A percentile compares a stretch with the other conserved stretches of the same genome.
These are phyloP conservation scores for Hermatobates lingyangjiaoensis DNA, from an alignment of 1,140 invertebrate species.

Conservation along the genomic window DNA sequence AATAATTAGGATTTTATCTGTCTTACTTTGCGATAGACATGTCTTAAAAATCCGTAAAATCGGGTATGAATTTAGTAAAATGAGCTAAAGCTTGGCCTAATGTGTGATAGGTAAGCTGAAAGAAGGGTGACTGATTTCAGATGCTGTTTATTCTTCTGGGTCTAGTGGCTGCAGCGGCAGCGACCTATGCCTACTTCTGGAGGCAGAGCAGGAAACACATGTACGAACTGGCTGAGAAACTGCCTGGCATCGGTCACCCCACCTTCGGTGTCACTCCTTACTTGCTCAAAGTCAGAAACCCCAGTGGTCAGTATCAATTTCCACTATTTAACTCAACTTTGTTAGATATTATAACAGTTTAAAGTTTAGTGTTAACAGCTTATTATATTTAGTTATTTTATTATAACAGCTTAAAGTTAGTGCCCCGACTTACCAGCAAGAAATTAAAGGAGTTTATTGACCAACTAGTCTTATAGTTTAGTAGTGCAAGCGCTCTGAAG, in stretches of 20 bases:
- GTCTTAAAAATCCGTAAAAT: too few relatives aligned
- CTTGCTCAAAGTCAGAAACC: constrained; percentile 30
- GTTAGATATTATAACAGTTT: background rate
- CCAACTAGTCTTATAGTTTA: too few relatives aligned
- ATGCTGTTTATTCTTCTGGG: constrained; percentile 8
- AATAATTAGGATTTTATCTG: too few relatives aligned
- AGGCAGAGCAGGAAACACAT: constrained; percentile 42
- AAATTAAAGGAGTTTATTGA: too few relatives aligned
- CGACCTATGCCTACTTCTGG: constrained; percentile 49
- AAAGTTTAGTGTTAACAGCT: background rate
- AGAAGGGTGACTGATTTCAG: background rate
- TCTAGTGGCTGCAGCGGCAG: background rate
- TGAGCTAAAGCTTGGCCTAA: background rate
- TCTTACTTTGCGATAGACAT: too few relatives aligned
- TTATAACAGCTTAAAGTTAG: too few relatives aligned
- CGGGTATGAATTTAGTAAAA: background rate
- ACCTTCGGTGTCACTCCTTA: constrained; percentile 51
- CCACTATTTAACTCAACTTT: background rate
- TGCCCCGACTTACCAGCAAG: too few relatives aligned
- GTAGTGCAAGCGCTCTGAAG: too few relatives aligned
- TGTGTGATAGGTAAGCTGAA: background rate
- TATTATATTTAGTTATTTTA: background rate
- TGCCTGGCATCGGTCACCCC: constrained; percentile 44
- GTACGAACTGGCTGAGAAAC: constrained; percentile 43
- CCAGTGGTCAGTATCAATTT: constrained; percentile 15